These are phyloP conservation scores for Indicator maculatus DNA, from an alignment of 2,113 vertebrate genomes.

Conservation along the genomic window DNA sequence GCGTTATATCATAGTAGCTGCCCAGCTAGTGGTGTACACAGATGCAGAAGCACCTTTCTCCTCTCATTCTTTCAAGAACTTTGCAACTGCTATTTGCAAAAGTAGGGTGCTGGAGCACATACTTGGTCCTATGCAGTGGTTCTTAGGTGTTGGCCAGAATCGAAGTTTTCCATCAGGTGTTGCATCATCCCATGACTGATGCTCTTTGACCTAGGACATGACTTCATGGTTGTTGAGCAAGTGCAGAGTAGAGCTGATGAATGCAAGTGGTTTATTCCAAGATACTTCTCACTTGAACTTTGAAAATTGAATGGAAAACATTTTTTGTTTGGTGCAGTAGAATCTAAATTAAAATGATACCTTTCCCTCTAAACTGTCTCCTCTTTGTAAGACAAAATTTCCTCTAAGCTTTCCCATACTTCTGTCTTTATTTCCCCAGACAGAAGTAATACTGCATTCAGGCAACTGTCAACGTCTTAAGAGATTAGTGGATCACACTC, in stretches of 20 bases:
- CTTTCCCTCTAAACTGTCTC: neutral
- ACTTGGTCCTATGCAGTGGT: fast-evolving
- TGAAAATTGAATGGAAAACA: neutral
- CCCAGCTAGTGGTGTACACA: neutral
- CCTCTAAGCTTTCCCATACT: neutral
- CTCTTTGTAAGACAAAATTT: neutral
- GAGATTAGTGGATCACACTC: neutral
- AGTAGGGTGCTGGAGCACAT: neutral
- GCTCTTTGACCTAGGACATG: neutral
- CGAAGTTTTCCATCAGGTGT: neutral
- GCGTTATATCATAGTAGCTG: neutral
- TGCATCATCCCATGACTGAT: neutral
- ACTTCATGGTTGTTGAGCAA: neutral
- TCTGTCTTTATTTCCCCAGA: neutral
- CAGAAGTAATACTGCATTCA: neutral
- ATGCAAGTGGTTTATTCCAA: neutral
- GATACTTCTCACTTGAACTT: neutral
- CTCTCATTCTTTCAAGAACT: neutral
- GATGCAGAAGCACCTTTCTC: neutral
- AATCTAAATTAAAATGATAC: neutral
- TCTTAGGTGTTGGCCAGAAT: neutral
- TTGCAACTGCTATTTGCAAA: neutral
- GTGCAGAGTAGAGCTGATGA: neutral
- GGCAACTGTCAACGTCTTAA: neutral
- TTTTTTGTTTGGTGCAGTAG: neutral